Evolutionary conservation across 2,888 invertebrate genomes (phyloP), one percentile per base, ranked within the genome.

Genomic region (Netelia melanura): DNA sequence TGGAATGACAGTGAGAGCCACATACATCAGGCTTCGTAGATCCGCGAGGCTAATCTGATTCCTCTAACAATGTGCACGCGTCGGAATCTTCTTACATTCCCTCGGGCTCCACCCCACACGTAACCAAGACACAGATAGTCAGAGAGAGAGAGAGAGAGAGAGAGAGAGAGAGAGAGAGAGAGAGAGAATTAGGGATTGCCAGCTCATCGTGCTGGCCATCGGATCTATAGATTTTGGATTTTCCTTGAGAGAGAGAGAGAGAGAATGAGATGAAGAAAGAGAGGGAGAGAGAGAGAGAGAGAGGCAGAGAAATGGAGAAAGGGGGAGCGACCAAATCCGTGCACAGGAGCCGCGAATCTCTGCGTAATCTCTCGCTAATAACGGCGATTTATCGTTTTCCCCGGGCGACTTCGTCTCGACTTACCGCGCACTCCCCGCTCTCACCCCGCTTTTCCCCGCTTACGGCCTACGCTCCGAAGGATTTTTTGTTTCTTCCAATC

Each of bases 51-150:
- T 93, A 93, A 93, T 93, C 93, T 93, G 92, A 93, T 93, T 93
- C 93, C 92, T 92, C 91, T 93, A 93, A 93, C 93, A 93, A 93
- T 93, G 93, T 92, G 93, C 93, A 93, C 93, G 93, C 93, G 92
- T 92, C 91, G 93, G 93, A 93, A 93, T 93, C 93, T 93, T 93
- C 93, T 93, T 93, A 93, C 91, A 91, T 90, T 88, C 90, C 89
- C 89, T 88, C 81, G 77, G 72, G 79, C 54, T 84, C 70, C 61
- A 44, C 77, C 76, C 72, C 75, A 74, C 44, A 48, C 61, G 70
- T 76, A 48, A 17, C 23, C 62, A 30, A 43, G 58, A 23, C 61
- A 58, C 14, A 58, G 72, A 72, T 21, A 72, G 3, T 5, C 21
- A 17, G 5, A 64, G 38, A 54, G 52, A 65, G 17, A 44, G 21